A percentile compares a stretch with the other conserved stretches of the same genome.
Conservation (phyloP, 1,140 invertebrate genomes). For the Diorhabda carinulata region DNA sequence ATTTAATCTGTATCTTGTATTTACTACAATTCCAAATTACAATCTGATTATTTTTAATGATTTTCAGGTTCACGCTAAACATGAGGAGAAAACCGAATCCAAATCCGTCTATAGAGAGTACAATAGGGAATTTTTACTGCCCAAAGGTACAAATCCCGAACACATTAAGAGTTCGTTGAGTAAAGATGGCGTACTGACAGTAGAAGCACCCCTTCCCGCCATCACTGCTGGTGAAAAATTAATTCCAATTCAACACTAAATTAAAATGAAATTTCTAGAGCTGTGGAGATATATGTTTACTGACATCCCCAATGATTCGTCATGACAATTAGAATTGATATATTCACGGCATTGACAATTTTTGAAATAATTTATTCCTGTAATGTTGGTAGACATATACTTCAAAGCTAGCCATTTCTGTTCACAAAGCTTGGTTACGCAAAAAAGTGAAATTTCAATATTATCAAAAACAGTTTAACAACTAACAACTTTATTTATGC, state of each 20-base stretch:
- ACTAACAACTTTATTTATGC: neutral
- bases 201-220: conserved; percentile 86
- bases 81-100: conserved; percentile 91
- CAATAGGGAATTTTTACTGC: conserved; percentile 91
- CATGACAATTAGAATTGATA: too few relatives aligned
- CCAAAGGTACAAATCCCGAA: conserved; percentile 90
- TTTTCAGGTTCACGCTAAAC: conserved; percentile 89
- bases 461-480: too few relatives aligned
- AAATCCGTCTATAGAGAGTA: conserved; percentile 94
- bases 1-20: too few relatives aligned
- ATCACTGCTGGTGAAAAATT: conserved; percentile 67
- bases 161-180: conserved; percentile 85
- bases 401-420: neutral
- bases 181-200: conserved; percentile 89
- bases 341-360: too few relatives aligned
- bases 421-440: conserved; percentile 2
- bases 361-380: too few relatives aligned
- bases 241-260: conserved; percentile 73
- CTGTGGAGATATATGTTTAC: too few relatives aligned
- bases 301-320: too few relatives aligned
- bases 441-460: neutral
- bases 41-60: conserved; percentile 22
- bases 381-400: neutral
- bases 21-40: too few relatives aligned
- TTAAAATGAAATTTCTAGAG: neutral